phyloP scores from a whole-genome alignment of 2,888 invertebrate genomes.

The Cordylochernes scorpioides region DNA sequence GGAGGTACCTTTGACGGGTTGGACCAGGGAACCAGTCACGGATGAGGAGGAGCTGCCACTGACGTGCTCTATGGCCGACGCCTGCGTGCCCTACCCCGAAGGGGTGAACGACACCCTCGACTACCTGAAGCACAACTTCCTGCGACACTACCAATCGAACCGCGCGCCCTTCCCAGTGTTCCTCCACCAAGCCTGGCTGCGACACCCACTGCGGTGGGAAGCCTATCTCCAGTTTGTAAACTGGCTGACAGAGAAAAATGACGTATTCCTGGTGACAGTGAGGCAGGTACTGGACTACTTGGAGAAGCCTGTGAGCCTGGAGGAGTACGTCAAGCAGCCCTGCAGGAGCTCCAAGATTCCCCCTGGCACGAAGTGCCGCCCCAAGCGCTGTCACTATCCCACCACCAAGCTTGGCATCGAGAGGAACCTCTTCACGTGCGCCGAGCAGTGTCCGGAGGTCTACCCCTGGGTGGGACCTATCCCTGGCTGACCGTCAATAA shows the following conservation, averaged over 20 bases:
- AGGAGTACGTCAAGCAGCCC: no score
- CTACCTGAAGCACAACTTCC: slow-evolving; percentile 4
- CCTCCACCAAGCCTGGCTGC: slow-evolving; percentile 7
- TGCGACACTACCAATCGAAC: slow-evolving; percentile 4
- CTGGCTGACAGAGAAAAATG: slow-evolving; percentile 2
- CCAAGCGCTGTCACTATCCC: no score
- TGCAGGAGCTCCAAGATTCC: no score
- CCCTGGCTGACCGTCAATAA: no score
- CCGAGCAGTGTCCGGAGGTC: no score
- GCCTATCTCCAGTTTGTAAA: slow-evolving; percentile 10
- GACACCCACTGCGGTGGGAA: slow-evolving; percentile 3
- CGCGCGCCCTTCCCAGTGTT: slow-evolving; percentile 9
- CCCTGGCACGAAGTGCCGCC: no score
- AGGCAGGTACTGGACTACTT: slow-evolving; percentile 10
- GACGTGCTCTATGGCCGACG: slow-evolving; percentile 2
- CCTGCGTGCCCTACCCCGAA: not conserved
- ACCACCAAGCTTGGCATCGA: no score
- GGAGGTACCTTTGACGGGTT: slow-evolving; percentile 2
- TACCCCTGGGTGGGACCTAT: no score
- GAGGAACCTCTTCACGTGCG: no score
- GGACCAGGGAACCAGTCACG: not conserved
- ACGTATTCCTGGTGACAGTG: slow-evolving; percentile 8
- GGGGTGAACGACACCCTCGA: not conserved
- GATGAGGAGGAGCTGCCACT: not conserved
- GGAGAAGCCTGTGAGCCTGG: slow-evolving; percentile 2